Evolutionary conservation across 2,888 invertebrate species (phyloP), one percentile per base, ranked within the genome.

Genomic region (Carcina quercana): DNA sequence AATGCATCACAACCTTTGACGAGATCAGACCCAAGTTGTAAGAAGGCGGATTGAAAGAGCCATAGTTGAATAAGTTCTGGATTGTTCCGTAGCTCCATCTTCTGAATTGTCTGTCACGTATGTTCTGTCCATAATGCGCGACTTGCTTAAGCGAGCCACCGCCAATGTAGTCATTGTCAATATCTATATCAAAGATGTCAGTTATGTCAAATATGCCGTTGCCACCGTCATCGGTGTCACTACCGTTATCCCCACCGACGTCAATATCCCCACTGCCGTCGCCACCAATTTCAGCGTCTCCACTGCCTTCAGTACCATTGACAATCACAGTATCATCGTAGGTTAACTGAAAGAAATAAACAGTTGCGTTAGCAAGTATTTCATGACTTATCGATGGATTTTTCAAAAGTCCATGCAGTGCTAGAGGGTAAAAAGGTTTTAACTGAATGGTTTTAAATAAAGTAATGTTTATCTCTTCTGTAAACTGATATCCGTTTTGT

Each of bases 111-210:
- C 47, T 55, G 37, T 68, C 69, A 28, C 66, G 51, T 5, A 80
- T 60, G 37, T 72, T 76, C 44, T 80, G 79, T 0, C 75, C 76
- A 35, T 54, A 79, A 39, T 75, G 76, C 0, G 67, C 76, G 2
- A 68, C 15, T 50, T 76, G 75, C 32, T 75, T 78, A 1, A 75
- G 12, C 0, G 78, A 47, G 5, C 62, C 70, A 1, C 78, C 76
- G 8, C 32, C 35, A 3, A 26, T 10, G 13, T 13, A 17, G 19
- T 4, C 8, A 2, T 5, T 25, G 24, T 13, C 8, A 2, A 15
- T 8, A 11, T 10, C 13, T 11, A 2, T 14, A 10, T 12, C 25
- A 3, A 5, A n/a, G 14, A 15, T 10, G 14, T 17, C 27, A 3
- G 19, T 12, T 22, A 27, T 33, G 28, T 33, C 17, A 13, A 27